Evolutionary conservation across 2,888 invertebrate genomes (phyloP), one percentile per base, ranked within the genome.

Genomic region (Epinotia nisella): DNA sequence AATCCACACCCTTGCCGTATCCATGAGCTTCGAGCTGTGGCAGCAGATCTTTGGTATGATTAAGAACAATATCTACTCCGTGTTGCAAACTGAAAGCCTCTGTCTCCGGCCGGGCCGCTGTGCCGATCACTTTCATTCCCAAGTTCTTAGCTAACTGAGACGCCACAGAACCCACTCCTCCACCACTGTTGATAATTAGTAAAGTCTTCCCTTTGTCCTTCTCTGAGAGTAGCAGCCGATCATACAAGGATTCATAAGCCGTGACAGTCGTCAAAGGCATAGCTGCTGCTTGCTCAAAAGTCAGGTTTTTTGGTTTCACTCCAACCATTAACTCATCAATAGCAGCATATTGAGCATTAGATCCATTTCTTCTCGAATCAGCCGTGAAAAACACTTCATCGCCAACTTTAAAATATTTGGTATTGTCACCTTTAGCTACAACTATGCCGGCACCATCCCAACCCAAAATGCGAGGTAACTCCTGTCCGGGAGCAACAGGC

Each of bases 311-410:
- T 1, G 93, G 93, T 77, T 92, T 93, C 1, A 70, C 77, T 13
- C 86, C 91, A 0, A 91, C 87, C 49, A 86, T 70, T 41, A 88
- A 78, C 80, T 93, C 87, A 70, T 91, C 83, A 24, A 90, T 75
- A 3, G 90, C 88, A 17, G 89, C 83, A 76, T 89, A 93, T 75
- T 92, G 85, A 1, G 92, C 90, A 74, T 93, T 92, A 2, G 88
- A 83, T 1, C 93, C 93, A 75, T 84, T 91, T 75, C 80, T 88
- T 55, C 82, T 80, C 13, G 89, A 49, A 75, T 90, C 87, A 2
- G 88, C 92, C 0, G 88, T 87, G 71, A 93, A 93, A 74, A 90
- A 87, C 0, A 93, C 92, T 79, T 92, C 86, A 66, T 92, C 91
- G 0, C 91, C 91, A n/a, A 89, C 74, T 15, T 88, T 86, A 41